Base-by-base conservation (phyloP, 1,140 invertebrate species). In the Megalopta genalis region DNA sequence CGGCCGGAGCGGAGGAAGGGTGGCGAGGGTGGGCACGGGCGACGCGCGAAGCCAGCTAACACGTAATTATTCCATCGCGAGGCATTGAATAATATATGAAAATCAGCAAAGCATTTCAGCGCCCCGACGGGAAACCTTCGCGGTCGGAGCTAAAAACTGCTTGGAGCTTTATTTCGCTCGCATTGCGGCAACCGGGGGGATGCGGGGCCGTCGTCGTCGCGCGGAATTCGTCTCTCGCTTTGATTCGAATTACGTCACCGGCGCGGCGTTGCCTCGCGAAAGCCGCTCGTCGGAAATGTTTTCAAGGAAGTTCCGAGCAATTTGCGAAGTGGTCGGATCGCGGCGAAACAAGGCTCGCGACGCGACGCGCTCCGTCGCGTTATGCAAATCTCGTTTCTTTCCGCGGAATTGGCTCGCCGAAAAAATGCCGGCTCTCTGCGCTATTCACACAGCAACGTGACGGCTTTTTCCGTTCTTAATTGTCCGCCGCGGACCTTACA, bases 221-320 rank as follows among this genome's bases (percentile, higher is more conserved):
- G 14, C 2, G n/a, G 64, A 25, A 25, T 21, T 2, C 18, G 64
- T 21, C 64, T 46, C 39, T n/a, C n/a, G 64, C n/a, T 49, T 66
- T 66, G 64, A 66, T 66, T 66, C 64, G n/a, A 25, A 25, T 66
- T 66, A 46, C 64, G 39, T 66, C 64, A 66, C 37, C 54, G 27
- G 6, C 6, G 37, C 21, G 9, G 21, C n/a, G n/a, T 23, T n/a
- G n/a, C n/a, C n/a, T n/a, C 39, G 14, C n/a, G 23, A 16, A 66
- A 66, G n/a, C n/a, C 64, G 42, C 39, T 46, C 39, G 23, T 12
- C n/a, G 64, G 39, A 23, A 66, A 66, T 25, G 39, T 66, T 65
- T 66, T 66, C 39, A 16, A 46, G 10, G 16, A n/a, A 25, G 39
- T 49, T 46, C 39, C 39, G 10, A 12, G 39, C 39, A 66, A 66